Percentiles rank a stretch among this genome's conserved stretches.
These are phyloP conservation scores for Clangula hyemalis DNA, from an alignment of 2,797 vertebrate species.

Conservation along the genomic window DNA sequence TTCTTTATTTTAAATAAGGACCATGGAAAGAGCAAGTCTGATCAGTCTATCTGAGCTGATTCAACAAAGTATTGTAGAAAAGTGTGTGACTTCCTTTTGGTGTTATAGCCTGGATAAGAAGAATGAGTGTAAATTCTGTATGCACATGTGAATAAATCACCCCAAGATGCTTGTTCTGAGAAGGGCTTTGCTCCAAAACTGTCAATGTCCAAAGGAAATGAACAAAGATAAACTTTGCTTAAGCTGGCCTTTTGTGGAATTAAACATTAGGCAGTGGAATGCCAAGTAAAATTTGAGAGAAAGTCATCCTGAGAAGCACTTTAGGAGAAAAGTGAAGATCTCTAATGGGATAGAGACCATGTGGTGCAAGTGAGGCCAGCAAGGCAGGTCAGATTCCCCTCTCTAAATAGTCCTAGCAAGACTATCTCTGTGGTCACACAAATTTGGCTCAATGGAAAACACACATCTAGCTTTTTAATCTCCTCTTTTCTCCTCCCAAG, in stretches of 20 bases:
- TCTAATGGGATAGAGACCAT: fast-evolving
- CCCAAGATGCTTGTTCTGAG: background rate
- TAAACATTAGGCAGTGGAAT: background rate
- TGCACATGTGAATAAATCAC: background rate
- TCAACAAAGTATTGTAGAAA: background rate
- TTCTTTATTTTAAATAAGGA: background rate
- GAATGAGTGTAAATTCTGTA: background rate
- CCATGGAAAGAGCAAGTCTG: background rate
- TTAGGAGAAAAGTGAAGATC: background rate
- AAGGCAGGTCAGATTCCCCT: too few relatives aligned
- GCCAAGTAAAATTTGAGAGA: background rate
- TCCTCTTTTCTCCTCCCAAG: background rate
- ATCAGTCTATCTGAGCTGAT: background rate
- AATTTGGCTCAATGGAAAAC: background rate
- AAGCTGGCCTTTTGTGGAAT: background rate
- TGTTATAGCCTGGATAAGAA: background rate
- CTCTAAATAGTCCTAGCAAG: background rate
- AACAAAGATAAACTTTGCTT: background rate
- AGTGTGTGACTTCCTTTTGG: background rate
- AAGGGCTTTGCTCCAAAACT: background rate
- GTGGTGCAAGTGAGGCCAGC: fast-evolving
- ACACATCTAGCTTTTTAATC: background rate
- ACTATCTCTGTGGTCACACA: background rate
- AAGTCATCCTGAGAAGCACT: background rate
- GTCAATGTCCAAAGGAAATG: background rate